These are phyloP conservation scores for Acrocephalus kingi DNA, from an alignment of 2,113 vertebrate species.

Conservation along the genomic window DNA sequence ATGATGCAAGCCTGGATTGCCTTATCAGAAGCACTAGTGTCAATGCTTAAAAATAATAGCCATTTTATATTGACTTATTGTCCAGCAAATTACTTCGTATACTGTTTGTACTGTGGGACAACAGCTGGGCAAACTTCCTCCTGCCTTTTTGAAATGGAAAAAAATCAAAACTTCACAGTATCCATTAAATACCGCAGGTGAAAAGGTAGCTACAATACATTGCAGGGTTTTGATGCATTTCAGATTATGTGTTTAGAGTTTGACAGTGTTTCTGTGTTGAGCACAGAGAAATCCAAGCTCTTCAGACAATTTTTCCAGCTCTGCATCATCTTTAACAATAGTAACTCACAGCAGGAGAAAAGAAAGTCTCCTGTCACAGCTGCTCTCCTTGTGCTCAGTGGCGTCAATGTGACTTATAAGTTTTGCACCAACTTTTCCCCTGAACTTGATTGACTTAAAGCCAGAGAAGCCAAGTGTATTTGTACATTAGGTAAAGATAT, in stretches of 20 bases:
- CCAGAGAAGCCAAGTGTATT: background rate
- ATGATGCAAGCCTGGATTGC: background rate
- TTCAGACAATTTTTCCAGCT: background rate
- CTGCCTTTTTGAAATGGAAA: conserved; percentile 3
- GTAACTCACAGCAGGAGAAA: background rate
- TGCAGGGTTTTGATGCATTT: background rate
- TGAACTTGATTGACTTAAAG: background rate
- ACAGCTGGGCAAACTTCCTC: background rate
- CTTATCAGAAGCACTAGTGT: background rate
- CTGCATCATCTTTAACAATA: background rate
- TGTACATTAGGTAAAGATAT: background rate
- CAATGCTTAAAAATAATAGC: background rate
- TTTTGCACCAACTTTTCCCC: background rate
- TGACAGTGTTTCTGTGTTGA: background rate
- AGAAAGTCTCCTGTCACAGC: background rate
- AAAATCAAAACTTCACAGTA: background rate
- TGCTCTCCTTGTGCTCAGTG: background rate
- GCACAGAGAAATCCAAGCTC: background rate
- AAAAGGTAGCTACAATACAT: background rate
- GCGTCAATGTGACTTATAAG: background rate
- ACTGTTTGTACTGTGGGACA: conserved; percentile 13
- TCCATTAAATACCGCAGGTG: background rate
- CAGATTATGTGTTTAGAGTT: background rate
- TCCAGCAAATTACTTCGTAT: conserved; percentile 16
- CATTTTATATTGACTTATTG: background rate